Evolutionary conservation across 2,888 invertebrate genomes (phyloP).

Genomic region (Scaptomyza reducta): DNA sequence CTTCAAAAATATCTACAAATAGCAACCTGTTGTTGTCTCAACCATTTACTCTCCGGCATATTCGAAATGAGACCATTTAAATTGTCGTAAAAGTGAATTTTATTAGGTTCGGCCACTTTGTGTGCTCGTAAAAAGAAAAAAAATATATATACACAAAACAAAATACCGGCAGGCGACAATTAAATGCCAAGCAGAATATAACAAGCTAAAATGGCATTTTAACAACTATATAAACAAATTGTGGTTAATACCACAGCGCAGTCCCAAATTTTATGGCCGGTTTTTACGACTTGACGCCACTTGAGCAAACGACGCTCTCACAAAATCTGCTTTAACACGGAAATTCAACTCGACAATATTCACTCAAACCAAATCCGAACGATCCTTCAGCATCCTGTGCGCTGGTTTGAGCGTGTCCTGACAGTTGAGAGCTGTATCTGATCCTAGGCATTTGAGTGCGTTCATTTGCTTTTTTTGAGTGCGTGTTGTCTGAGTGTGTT

Average conservation of each 20-base stretch:
- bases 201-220: conserved; percentile 76
- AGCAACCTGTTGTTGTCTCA: conserved; percentile 47
- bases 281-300: conserved; percentile 84
- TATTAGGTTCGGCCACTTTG: conserved; percentile 70
- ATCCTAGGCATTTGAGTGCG: conserved; percentile 37
- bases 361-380: conserved; percentile 48
- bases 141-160: not conserved
- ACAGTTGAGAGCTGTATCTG: conserved; percentile 3
- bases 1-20: conserved; percentile 12
- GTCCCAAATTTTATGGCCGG: conserved; percentile 71
- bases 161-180: conserved; percentile 63
- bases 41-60: conserved; percentile 3
- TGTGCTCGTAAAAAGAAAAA: conserved; percentile 75
- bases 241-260: conserved; percentile 68
- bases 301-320: conserved; percentile 47
- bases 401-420: conserved; percentile 44
- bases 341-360: conserved; percentile 7
- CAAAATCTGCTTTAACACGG: conserved; percentile 29
- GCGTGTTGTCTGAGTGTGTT: conserved; percentile 17
- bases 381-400: conserved; percentile 52
- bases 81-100: conserved; percentile 79
- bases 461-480: conserved; percentile 41
- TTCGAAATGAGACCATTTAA: conserved; percentile 73
- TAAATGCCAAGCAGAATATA: conserved; percentile 72
- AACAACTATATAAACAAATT: conserved; percentile 82